Evolutionary conservation across 2,113 vertebrate species (phyloP), one percentile per base, ranked within the genome.

Genomic region (Neomonachus schauinslandi): DNA sequence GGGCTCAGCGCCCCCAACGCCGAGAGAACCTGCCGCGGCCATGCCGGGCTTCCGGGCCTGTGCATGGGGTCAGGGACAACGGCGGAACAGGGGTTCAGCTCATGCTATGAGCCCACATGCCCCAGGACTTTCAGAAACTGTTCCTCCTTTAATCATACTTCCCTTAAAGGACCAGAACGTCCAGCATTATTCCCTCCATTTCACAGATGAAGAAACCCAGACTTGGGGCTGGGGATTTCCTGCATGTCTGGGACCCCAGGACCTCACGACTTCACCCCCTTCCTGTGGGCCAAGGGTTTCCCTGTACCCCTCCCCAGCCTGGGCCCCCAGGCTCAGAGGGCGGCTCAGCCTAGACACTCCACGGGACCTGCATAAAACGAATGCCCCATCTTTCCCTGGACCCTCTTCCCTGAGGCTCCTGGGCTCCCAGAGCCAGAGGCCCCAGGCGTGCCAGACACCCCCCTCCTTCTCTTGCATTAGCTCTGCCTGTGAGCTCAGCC

Each of bases 71-170:
- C 42, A 53, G 59, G 24, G 10, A 36, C 13, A 21, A 36, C 13
- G 26, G 26, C 3, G 0, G 21, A 2, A 24, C 1, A 4, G 0
- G 18, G 26, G 51, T 8, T 31, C 1, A 4, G 24, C 18, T 39
- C 13, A 12, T 55, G 36, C 19, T 4, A 15, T 11, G 63, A 57
- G 61, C 69, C 74, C 31, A 8, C 28, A 10, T n/a, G 36, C 39
- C 28, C 0, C 14, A 16, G 3, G 28, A 12, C 3, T 11, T 31
- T 33, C 39, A 51, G 65, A 39, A 65, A 28, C 16, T 31, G 22
- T 1, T 3, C 2, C 82, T 21, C 12, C 0, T 36, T 19, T 8
- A 4, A 5, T 3, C 2, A 16, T 7, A 13, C 3, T 12, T 12
- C n/a, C 67, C 59, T 19, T 24, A 9, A 4, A 15, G 63, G 21